Evolutionary conservation across 2,797 vertebrate species (phyloP).

Genomic region (Vireo griseus): DNA sequence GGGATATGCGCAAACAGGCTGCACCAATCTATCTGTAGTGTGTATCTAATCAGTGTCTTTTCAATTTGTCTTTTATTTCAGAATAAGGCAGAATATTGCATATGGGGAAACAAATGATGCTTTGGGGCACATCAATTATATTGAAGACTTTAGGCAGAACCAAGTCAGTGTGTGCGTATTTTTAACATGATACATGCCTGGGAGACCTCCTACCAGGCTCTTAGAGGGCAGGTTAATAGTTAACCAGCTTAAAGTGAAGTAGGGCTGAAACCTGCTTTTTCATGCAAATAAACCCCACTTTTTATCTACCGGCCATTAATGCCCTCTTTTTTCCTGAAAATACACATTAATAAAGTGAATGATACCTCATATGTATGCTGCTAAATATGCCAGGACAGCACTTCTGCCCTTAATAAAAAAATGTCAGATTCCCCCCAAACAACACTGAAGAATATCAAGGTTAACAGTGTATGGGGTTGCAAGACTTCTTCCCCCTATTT

Average conservation of each 20-base stretch:
- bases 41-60: not conserved
- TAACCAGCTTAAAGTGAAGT: not conserved
- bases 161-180: not conserved
- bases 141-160: not conserved
- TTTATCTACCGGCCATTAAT: not conserved
- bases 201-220: not conserved
- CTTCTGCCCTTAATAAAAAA: not conserved
- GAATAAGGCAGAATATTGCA: not conserved
- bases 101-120: not conserved
- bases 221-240: not conserved
- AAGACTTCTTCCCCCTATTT: not conserved
- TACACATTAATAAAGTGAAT: not conserved
- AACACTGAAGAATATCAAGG: not conserved
- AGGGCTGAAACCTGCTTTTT: not conserved
- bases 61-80: not conserved
- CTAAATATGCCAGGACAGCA: not conserved
- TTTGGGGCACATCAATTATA: not conserved
- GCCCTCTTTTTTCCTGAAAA: not conserved
- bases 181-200: not conserved
- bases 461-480: not conserved
- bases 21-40: not conserved
- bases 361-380: not conserved
- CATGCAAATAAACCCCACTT: not conserved
- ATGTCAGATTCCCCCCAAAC: not conserved
- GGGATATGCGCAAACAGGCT: not conserved